A percentile compares a stretch with the other conserved stretches of the same genome.
Conservation (phyloP, 1,140 invertebrate genomes). For the Coelopa frigida region DNA sequence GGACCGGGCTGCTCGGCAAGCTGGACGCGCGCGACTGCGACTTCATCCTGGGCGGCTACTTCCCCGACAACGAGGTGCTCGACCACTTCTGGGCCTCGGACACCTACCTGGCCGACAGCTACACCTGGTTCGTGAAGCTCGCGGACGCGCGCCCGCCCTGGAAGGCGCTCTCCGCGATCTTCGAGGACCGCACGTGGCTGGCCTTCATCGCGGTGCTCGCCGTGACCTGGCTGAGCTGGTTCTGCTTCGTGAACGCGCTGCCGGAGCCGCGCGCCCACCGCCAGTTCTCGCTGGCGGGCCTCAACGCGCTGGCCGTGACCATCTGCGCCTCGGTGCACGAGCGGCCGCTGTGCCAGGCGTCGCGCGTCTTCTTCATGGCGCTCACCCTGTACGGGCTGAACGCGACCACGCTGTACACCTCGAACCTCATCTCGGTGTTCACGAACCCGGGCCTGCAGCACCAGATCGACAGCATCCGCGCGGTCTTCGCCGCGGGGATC, state of each 20-base stretch:
- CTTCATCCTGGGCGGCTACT: conserved; percentile 49
- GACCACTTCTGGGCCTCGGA: conserved; percentile 48
- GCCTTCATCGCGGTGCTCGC: conserved; percentile 39
- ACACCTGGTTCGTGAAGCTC: conserved; percentile 48
- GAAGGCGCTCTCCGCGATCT: conserved; percentile 46
- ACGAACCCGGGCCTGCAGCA: conserved; percentile 46
- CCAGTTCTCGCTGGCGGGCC: conserved; percentile 40
- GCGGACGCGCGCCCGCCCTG: conserved; percentile 44
- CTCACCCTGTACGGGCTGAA: conserved; percentile 48
- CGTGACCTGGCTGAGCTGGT: conserved; percentile 46
- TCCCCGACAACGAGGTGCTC: conserved; percentile 49
- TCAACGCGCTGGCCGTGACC: conserved; percentile 46
- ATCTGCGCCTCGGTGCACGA: conserved; percentile 45
- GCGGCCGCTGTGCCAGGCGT: conserved; percentile 42
- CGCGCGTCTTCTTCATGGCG: conserved; percentile 48
- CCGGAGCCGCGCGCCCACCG: conserved; percentile 43
- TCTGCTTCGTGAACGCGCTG: conserved; percentile 38
- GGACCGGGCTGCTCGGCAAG: conserved; percentile 46
- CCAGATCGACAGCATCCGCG: conserved; percentile 47
- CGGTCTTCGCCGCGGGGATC: conserved; percentile 45
- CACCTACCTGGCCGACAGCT: conserved; percentile 48
- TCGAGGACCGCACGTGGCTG: conserved; percentile 45
- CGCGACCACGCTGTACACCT: conserved; percentile 48
- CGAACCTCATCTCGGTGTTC: conserved; percentile 49
- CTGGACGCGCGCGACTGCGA: conserved; percentile 44